These are phyloP conservation scores for Sebastes jordani DNA, from an alignment of 2,797 vertebrate genomes.

Conservation along the genomic window DNA sequence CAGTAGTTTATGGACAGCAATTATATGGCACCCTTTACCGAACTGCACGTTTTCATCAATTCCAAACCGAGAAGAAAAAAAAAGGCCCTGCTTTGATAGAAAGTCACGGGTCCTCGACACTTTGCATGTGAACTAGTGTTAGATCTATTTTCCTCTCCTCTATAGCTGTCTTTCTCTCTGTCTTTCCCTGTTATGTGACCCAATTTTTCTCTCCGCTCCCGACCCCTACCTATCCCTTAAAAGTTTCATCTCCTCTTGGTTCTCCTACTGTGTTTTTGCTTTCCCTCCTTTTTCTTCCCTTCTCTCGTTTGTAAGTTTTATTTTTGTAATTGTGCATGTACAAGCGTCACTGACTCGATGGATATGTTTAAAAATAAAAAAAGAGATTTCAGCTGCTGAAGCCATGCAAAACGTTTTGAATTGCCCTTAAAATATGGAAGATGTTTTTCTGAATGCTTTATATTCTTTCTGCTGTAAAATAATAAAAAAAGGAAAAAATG, in stretches of 20 bases:
- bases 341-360: conserved; percentile 99
- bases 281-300: conserved; percentile 71
- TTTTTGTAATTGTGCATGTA: conserved; percentile 99
- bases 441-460: conserved; percentile 99
- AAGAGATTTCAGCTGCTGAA: conserved; percentile 99
- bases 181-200: conserved; percentile 84
- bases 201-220: conserved; percentile 64
- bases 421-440: conserved; percentile 99
- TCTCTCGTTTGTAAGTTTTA: conserved; percentile 97
- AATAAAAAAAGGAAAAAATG: conserved; percentile 93
- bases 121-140: conserved; percentile 99
- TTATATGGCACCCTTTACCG: conserved; percentile 96
- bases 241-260: conserved; percentile 75
- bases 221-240: conserved; percentile 32
- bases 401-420: conserved; percentile 99
- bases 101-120: conserved; percentile 93
- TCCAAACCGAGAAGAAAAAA: conserved; percentile 88
- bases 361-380: conserved; percentile 91
- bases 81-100: conserved; percentile 89
- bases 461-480: conserved; percentile 99
- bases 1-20: conserved; percentile 91
- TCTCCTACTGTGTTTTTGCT: conserved; percentile 77
- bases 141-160: conserved; percentile 90
- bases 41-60: conserved; percentile 99
- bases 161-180: conserved; percentile 82